A percentile compares a stretch with the other conserved stretches of the same genome.
Conservation (phyloP, 2,113 vertebrate species). For the Bagarius yarrelli region DNA sequence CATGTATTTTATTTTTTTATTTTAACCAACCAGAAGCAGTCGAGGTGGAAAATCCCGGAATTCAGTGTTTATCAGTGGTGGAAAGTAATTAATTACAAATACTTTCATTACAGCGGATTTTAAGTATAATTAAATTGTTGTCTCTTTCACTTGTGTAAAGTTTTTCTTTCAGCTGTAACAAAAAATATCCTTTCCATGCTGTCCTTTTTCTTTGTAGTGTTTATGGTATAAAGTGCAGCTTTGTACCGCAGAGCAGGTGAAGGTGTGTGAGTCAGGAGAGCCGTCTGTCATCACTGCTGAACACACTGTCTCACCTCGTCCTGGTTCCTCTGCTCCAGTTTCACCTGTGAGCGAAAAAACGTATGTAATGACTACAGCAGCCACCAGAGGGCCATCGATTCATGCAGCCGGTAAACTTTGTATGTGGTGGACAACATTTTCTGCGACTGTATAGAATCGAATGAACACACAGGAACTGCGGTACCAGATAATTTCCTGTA, state of each 20-base stretch:
- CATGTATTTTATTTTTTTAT: not conserved
- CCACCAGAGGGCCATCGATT: constrained; percentile 35
- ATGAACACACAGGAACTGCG: too few relatives aligned
- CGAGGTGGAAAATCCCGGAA: not conserved
- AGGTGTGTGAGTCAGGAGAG: not conserved
- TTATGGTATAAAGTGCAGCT: constrained; percentile 50
- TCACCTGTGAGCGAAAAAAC: constrained; percentile 68
- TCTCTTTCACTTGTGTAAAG: too few relatives aligned
- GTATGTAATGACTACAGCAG: not conserved
- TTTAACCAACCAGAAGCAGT: not conserved
- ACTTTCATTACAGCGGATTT: too few relatives aligned
- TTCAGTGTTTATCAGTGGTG: too few relatives aligned
- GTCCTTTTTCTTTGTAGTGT: constrained; percentile 4
- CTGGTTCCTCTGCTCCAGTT: constrained; percentile 80
- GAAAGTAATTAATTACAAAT: too few relatives aligned
- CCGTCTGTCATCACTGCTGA: constrained; percentile 66
- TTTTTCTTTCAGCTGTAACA: too few relatives aligned
- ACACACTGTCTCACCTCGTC: constrained; percentile 71
- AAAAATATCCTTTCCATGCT: not conserved
- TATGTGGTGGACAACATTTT: too few relatives aligned
- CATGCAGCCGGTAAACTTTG: not conserved
- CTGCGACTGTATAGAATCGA: too few relatives aligned
- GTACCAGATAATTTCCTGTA: too few relatives aligned
- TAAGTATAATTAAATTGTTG: too few relatives aligned
- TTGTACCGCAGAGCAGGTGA: not conserved